These are phyloP conservation scores for Eutrigla gurnardus DNA, from an alignment of 2,797 vertebrate species.

Conservation along the genomic window DNA sequence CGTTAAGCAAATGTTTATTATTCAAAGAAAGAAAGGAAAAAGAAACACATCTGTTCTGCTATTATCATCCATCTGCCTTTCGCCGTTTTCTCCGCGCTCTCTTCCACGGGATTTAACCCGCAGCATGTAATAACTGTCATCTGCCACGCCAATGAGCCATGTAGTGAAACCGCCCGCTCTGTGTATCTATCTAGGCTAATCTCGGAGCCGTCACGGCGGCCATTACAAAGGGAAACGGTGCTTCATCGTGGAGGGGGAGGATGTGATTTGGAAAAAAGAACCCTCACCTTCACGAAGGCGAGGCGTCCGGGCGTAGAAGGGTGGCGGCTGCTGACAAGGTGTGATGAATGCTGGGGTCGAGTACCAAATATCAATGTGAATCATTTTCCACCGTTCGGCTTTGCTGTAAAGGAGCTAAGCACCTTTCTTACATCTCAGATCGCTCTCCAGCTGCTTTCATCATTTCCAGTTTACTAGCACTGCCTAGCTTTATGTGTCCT, in stretches of 20 bases:
- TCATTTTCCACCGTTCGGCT: conserved; percentile 1
- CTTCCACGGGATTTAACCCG: conserved; percentile 46
- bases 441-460: conserved; percentile 29
- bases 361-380: conserved; percentile 27
- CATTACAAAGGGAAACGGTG: conserved; percentile 60
- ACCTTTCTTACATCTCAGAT: conserved; percentile 37
- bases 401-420: conserved; percentile 32
- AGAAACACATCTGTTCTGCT: conserved; percentile 61
- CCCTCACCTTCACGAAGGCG: conserved; percentile 49
- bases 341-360: conserved; percentile 32
- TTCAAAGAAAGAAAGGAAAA: conserved; percentile 38
- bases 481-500: conserved; percentile 38
- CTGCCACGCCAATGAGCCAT: conserved; percentile 75
- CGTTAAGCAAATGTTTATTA: conserved; percentile 65
- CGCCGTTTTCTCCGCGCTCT: conserved; percentile 30
- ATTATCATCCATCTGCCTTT: conserved; percentile 72
- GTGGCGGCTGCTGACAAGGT: conserved; percentile 25
- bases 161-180: conserved; percentile 61
- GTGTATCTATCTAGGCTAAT: conserved; percentile 73
- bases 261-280: conserved; percentile 54
- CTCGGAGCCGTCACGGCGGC: conserved; percentile 53
- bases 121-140: conserved; percentile 73
- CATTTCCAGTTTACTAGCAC: conserved; percentile 36
- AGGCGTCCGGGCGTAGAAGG: conserved; percentile 19
- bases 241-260: conserved; percentile 50